phyloP scores from a whole-genome alignment of 2,797 vertebrate genomes.

The Scolopax rusticola region DNA sequence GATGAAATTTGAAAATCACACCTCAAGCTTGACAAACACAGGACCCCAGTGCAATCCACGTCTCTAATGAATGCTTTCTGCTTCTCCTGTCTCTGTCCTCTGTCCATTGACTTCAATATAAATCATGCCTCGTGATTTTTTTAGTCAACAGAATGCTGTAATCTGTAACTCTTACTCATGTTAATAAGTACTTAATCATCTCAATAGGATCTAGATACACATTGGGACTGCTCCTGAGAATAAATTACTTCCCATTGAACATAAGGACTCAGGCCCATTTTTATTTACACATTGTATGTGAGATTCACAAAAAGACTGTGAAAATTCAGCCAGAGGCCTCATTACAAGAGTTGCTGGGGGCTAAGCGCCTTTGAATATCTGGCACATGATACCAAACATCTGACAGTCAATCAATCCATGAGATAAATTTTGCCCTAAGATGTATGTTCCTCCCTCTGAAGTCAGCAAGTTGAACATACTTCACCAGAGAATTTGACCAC shows the following conservation, averaged over 20 bases:
- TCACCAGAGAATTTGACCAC: constrained; percentile 13
- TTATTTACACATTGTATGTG: constrained; percentile 44
- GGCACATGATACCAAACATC: background rate
- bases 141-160: constrained; percentile 5
- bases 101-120: background rate
- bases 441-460: background rate
- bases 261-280: constrained; percentile 6
- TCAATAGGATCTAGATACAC: constrained; percentile 35
- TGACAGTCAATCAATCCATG: background rate
- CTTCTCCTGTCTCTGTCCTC: background rate
- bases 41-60: background rate
- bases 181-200: constrained; percentile 49
- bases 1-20: constrained; percentile 25
- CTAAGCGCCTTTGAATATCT: constrained; percentile 3
- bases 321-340: constrained; percentile 38
- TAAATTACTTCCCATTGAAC: constrained; percentile 34
- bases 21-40: background rate
- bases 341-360: background rate
- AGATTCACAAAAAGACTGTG: constrained; percentile 42
- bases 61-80: background rate
- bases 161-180: constrained; percentile 33
- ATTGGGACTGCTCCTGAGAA: constrained; percentile 19
- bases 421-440: constrained; percentile 20
- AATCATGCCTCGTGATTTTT: background rate
- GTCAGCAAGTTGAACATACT: background rate